These are phyloP conservation scores for Drosophila auraria DNA, from an alignment of 1,140 invertebrate species.

Conservation along the genomic window DNA sequence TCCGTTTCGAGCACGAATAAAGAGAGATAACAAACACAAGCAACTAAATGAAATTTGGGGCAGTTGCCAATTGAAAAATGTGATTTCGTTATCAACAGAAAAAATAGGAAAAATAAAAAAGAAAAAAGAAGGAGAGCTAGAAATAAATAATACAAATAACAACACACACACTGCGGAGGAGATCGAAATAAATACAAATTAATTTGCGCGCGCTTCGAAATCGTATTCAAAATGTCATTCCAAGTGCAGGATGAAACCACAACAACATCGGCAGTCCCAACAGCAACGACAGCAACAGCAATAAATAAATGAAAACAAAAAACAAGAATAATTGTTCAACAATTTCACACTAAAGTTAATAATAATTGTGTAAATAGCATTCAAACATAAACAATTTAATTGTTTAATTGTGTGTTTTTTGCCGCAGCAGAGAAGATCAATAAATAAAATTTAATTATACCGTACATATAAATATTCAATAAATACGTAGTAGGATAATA, in stretches of 20 bases:
- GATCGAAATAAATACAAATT: constrained; percentile 48
- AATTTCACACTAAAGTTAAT: constrained; percentile 49
- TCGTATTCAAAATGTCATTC: constrained; percentile 68
- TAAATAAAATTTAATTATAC: constrained; percentile 56
- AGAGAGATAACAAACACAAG: constrained; percentile 65
- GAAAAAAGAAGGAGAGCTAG: constrained; percentile 12
- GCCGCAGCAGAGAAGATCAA: constrained; percentile 28
- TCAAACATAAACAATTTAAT: constrained; percentile 74
- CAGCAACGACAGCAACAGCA: constrained; percentile 29
- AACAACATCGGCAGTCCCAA: constrained; percentile 12
- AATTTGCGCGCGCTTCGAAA: constrained; percentile 56
- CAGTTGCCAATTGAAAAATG: constrained; percentile 84
- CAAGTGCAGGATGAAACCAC: constrained; percentile 48
- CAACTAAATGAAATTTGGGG: constrained; percentile 76
- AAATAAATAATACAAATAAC: constrained; percentile 6
- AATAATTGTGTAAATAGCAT: constrained; percentile 50
- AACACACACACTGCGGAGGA: constrained; percentile 25
- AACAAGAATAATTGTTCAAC: constrained; percentile 60
- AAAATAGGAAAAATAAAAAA: constrained; percentile 21
- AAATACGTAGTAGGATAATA: constrained; percentile 73
- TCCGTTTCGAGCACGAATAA: constrained; percentile 65
- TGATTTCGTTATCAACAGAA: constrained; percentile 74
- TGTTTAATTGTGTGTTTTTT: constrained; percentile 68
- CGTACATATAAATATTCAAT: constrained; percentile 65
- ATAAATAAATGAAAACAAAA: constrained; percentile 36